A percentile compares a stretch with the other conserved stretches of the same genome.
Evolutionary conservation across 35 echinoderm and acorn worm species (phyloP).

Genomic region (Apostichopus californicus): DNA sequence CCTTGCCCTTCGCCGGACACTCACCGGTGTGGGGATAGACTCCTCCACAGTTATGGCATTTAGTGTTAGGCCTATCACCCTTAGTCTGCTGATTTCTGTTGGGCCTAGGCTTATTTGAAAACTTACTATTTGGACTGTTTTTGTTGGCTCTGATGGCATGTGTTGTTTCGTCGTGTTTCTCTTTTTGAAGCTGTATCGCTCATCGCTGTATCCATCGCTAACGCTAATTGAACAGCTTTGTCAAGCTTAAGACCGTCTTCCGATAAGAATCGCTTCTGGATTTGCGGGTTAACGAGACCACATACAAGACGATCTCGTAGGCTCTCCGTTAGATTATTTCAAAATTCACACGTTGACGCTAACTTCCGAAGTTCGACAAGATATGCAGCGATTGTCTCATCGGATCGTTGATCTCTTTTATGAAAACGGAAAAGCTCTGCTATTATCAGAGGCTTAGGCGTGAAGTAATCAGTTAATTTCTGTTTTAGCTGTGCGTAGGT

Average conservation of each 20-base stretch:
- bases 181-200: neutral
- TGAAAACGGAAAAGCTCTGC: slow-evolving; percentile 47
- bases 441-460: neutral
- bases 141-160: slow-evolving; percentile 7
- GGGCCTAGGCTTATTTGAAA: no score
- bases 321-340: neutral
- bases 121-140: no score
- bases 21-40: no score
- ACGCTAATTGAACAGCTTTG: no score
- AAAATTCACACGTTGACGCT: slow-evolving; percentile 26
- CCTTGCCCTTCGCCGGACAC: slow-evolving; percentile 16
- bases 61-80: no score
- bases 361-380: slow-evolving; percentile 22
- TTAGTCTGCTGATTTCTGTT: no score
- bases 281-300: slow-evolving; percentile 29
- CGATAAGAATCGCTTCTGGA: slow-evolving; percentile 45
- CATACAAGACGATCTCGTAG: slow-evolving; percentile 32
- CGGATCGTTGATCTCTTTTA: slow-evolving; percentile 35
- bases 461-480: slow-evolving; percentile 25
- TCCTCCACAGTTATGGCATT: no score
- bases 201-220: no score
- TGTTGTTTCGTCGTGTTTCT: neutral
- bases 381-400: slow-evolving; percentile 36
- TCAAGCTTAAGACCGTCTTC: neutral
- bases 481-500: neutral